Evolutionary conservation across 1,140 invertebrate species (phyloP).

Genomic region (Bombus consobrinus): DNA sequence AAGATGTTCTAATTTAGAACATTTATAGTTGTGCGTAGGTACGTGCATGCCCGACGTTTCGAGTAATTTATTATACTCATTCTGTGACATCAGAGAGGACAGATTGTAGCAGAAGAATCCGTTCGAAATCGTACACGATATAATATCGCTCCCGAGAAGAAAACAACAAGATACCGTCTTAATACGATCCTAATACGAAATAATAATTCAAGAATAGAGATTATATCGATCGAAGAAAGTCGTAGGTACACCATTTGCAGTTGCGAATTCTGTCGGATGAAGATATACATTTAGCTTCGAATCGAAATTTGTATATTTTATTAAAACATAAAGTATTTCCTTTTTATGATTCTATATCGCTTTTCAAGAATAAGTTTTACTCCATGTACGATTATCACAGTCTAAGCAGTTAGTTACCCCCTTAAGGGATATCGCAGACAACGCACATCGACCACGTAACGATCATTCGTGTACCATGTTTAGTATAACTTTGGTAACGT

Average conservation of each 20-base stretch:
- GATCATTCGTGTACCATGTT: slow-evolving; percentile 2
- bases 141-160: background rate
- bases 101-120: background rate
- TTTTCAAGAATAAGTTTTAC: background rate
- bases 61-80: background rate
- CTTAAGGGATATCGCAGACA: slow-evolving; percentile 4
- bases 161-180: background rate
- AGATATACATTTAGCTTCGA: background rate
- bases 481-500: background rate
- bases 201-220: background rate
- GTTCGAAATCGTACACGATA: background rate
- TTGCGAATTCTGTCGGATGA: too few species aligned
- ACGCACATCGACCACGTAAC: slow-evolving; percentile 4
- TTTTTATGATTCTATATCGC: background rate
- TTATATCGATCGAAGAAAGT: background rate
- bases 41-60: background rate
- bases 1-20: background rate
- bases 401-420: slow-evolving; percentile 4
- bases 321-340: background rate
- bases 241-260: too few species aligned
- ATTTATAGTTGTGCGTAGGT: background rate
- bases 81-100: background rate
- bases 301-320: background rate
- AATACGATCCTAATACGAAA: background rate
- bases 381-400: background rate